A percentile compares a stretch with the other conserved stretches of the same genome.
Evolutionary conservation across 2,113 vertebrate genomes (phyloP).

Genomic region (Chaetorhynchus papuensis): DNA sequence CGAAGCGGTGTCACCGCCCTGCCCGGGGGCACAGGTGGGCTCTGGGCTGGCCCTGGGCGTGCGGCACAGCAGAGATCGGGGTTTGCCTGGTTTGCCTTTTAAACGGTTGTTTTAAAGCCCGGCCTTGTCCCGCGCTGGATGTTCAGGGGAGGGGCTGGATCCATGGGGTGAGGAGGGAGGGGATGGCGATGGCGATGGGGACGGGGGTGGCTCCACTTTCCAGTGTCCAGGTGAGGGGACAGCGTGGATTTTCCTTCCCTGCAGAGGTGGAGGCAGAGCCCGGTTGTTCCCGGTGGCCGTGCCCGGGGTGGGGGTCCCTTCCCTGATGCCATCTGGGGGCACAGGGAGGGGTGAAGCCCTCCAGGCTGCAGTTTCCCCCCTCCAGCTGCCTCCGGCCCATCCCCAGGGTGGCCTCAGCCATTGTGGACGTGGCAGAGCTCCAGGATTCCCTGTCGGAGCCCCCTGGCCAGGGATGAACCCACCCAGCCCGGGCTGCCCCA

Average conservation of each 20-base stretch:
- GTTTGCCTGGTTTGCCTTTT: background rate
- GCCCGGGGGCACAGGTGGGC: rapidly evolving
- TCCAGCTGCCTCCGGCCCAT: background rate
- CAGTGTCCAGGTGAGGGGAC: rapidly evolving
- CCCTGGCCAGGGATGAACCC: background rate
- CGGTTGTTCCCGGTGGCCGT: rapidly evolving
- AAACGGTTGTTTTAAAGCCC: background rate
- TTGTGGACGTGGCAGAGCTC: background rate
- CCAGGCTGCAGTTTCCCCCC: background rate
- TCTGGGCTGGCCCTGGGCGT: background rate
- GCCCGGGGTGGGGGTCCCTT: rapidly evolving
- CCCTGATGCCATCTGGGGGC: background rate
- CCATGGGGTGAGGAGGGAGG: rapidly evolving
- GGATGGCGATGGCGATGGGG: background rate
- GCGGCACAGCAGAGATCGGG: background rate
- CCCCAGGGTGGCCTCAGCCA: background rate
- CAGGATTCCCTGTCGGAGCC: background rate
- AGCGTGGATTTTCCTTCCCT: rapidly evolving
- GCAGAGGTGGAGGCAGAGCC: background rate
- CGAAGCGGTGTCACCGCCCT: background rate
- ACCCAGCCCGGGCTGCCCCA: rapidly evolving
- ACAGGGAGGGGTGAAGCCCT: background rate
- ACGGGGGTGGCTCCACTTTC: background rate
- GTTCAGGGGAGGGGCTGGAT: background rate
- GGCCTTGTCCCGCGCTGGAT: rapidly evolving